Evolutionary conservation across 2,797 vertebrate genomes (phyloP).

Genomic region (Cyprinodon diabolis): DNA sequence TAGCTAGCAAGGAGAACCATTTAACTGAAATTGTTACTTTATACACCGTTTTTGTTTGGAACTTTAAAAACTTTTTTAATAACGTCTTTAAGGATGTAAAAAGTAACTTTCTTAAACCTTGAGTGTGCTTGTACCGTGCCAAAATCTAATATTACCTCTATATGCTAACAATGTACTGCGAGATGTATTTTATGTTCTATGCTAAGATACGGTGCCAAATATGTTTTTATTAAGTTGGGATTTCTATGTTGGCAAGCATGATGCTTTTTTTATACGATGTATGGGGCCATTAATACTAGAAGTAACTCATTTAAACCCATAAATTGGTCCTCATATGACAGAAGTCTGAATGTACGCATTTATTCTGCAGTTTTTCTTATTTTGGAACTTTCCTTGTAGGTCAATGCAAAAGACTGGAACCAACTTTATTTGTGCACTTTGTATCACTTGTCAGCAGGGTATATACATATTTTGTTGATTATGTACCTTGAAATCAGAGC

Average conservation of each 20-base stretch:
- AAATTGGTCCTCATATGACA: conserved; percentile 35
- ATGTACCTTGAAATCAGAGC: conserved; percentile 71
- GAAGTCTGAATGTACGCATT: conserved; percentile 74
- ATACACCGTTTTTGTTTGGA: conserved; percentile 37
- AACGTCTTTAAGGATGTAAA: conserved; percentile 50
- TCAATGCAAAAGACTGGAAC: conserved; percentile 62
- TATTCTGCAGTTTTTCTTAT: conserved; percentile 27
- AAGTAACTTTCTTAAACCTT: conserved; percentile 45
- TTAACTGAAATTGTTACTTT: conserved; percentile 30
- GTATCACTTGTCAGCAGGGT: conserved; percentile 72
- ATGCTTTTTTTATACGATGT: conserved; percentile 40
- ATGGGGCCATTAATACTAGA: conserved; percentile 50
- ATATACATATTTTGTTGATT: conserved; percentile 57
- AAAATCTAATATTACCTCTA: conserved; percentile 73
- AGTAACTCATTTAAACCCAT: conserved; percentile 29
- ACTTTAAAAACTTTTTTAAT: conserved; percentile 27
- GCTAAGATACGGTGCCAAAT: conserved; percentile 78
- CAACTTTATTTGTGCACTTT: conserved; percentile 74
- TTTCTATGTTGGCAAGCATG: conserved; percentile 4
- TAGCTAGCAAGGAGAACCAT: conserved; percentile 19
- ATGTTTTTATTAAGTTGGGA: conserved; percentile 51
- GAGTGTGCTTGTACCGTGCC: conserved; percentile 69
- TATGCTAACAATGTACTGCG: conserved; percentile 59
- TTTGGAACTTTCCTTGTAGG: conserved; percentile 45
- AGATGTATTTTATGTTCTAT: conserved; percentile 70